Percentiles rank a stretch among this genome's conserved stretches.
phyloP scores from a whole-genome alignment of 2,888 invertebrate species.

The Oeneis ivallda region DNA sequence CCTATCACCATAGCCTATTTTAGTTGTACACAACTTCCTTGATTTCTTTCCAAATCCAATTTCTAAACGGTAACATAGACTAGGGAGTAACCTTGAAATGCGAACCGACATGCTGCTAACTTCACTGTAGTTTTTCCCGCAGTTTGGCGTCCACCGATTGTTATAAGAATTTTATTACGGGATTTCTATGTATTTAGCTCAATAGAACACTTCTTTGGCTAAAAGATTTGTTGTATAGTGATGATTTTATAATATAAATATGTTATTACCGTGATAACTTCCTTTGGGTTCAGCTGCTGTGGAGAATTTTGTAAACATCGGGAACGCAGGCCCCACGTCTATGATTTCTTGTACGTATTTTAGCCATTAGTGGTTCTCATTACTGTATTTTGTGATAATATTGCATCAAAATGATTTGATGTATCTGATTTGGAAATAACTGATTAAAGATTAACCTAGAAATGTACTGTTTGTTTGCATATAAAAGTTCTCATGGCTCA shows the following conservation, averaged over 20 bases:
- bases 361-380: conserved; percentile 59
- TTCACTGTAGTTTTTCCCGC: conserved; percentile 80
- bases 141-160: conserved; percentile 79
- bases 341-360: conserved; percentile 80
- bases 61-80: conserved; percentile 38
- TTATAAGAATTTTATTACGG: conserved; percentile 65
- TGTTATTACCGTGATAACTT: conserved; percentile 67
- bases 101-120: conserved; percentile 53
- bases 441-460: conserved; percentile 59
- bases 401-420: conserved; percentile 44
- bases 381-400: conserved; percentile 49
- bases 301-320: conserved; percentile 78
- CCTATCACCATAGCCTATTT: no score
- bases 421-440: conserved; percentile 45
- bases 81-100: conserved; percentile 41
- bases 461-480: conserved; percentile 43
- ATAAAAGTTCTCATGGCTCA: conserved; percentile 31
- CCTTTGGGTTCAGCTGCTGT: conserved; percentile 59
- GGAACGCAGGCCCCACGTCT: conserved; percentile 78
- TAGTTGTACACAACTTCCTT: no score
- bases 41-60: not conserved
- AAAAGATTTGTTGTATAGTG: conserved; percentile 60
- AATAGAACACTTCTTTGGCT: conserved; percentile 54
- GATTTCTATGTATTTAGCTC: conserved; percentile 75
- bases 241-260: conserved; percentile 60